Evolutionary conservation across 2,797 vertebrate species (phyloP).

Genomic region (Tauraco hartlaubi): DNA sequence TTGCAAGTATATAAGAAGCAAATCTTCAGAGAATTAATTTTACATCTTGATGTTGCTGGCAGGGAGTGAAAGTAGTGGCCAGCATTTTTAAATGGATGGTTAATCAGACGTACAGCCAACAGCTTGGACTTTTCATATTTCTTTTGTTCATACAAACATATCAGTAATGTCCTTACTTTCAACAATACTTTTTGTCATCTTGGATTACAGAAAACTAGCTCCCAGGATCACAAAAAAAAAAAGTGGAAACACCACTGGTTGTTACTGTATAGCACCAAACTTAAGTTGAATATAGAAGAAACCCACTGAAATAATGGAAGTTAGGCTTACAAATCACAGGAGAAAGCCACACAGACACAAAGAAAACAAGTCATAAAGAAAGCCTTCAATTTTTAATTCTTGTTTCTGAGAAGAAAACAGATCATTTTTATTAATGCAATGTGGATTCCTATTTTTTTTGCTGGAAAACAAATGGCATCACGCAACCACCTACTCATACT

Average conservation of each 20-base stretch:
- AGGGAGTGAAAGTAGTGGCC: not conserved
- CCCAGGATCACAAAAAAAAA: not conserved
- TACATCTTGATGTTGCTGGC: not conserved
- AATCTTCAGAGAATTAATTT: constrained; percentile 6
- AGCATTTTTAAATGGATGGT: not conserved
- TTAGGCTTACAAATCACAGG: not conserved
- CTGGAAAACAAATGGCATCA: not conserved
- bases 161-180: not conserved
- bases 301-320: not conserved
- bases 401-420: not conserved
- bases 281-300: not conserved
- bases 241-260: not conserved
- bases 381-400: not conserved
- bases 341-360: not conserved
- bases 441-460: not conserved
- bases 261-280: not conserved
- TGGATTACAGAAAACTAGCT: not conserved
- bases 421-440: not conserved
- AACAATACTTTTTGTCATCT: not conserved
- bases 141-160: not conserved
- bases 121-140: not conserved
- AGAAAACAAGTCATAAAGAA: not conserved
- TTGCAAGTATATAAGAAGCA: not conserved
- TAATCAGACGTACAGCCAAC: not conserved
- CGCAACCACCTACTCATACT: not conserved